Conservation (phyloP, 2,113 vertebrate genomes). For the Myotis davidii region DNA sequence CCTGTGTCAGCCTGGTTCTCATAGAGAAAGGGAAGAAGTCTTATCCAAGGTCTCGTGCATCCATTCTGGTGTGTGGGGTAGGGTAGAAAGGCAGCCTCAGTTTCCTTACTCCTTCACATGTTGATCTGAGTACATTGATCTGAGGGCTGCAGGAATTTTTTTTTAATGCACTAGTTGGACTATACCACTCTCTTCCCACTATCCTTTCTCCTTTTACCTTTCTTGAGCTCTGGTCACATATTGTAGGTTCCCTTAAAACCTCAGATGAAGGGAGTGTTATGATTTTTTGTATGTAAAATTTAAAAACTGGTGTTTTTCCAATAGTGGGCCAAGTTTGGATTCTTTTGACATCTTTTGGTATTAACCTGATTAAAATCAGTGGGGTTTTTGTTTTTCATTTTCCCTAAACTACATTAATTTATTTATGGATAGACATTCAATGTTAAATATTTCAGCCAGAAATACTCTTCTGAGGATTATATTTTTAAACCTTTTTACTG, state of each 20-base stretch:
- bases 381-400: not conserved
- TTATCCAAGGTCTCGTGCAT: not conserved
- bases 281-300: not conserved
- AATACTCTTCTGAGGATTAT: not conserved
- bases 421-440: constrained; percentile 9
- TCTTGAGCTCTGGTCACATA: not conserved
- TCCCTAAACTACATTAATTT: not conserved
- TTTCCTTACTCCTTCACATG: not conserved
- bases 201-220: not conserved
- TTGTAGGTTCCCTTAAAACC: not conserved
- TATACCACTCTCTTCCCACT: not conserved
- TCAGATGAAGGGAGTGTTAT: not conserved
- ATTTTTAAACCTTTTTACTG: constrained; percentile 39
- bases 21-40: not conserved
- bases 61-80: not conserved
- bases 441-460: constrained; percentile 40
- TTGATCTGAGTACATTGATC: not conserved
- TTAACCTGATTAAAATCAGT: constrained; percentile 3
- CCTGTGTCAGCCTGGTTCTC: not conserved
- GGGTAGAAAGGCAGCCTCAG: not conserved
- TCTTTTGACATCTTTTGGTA: constrained; percentile 13
- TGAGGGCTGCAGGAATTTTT: not conserved
- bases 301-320: not conserved
- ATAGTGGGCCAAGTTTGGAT: not conserved
- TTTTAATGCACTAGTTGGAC: not conserved